Base-by-base conservation (phyloP, 2,888 invertebrate genomes). In the Macrophya annulata region DNA sequence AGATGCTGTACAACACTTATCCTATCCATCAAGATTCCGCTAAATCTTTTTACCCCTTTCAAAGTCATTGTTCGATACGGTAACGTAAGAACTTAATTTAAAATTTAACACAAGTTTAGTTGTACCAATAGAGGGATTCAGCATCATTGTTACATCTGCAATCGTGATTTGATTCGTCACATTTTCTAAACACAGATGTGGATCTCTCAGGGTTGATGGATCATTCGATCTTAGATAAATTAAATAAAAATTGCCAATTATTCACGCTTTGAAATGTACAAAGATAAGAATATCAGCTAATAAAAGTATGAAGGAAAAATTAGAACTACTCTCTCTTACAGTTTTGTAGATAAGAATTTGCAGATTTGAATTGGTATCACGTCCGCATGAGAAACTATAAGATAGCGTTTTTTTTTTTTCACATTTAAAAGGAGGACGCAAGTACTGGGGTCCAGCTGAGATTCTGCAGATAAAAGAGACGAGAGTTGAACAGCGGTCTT, bases 291-390 rank as follows among this genome's bases (percentile, higher is more conserved):
- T 31, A 31, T 31, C 2, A 37, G 15, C 17, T 31, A 8, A 31
- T 5, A 4, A 15, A 68, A 25, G 15, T 21, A 15, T 15, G 10
- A 68, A 31, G 4, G 0, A 12, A 12, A 51, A 76, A 31, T 76
- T 21, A 25, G 21, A 12, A 25, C 31, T 15, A 15, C 55, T n/a
- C n/a, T 55, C 55, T 55, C 6, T 6, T 10, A 48, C 15, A 48
- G 12, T 43, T 72, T 43, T 43, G 3, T 9, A 40, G 76, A 51
- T 40, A 40, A 79, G 37, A 12, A 59, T 79, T 65, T 45, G 31
- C 65, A 65, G 37, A 82, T 82, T 82, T 82, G 82, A 82, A 82
- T 43, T 65, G 25, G 65, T 15, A 65, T 82, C 82, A 82, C 82
- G 82, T 82, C 45, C 82, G 9, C 45, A 25, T 10, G 79, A 51